Conservation (phyloP, 2,113 vertebrate species). For the Macquaria australasica region DNA sequence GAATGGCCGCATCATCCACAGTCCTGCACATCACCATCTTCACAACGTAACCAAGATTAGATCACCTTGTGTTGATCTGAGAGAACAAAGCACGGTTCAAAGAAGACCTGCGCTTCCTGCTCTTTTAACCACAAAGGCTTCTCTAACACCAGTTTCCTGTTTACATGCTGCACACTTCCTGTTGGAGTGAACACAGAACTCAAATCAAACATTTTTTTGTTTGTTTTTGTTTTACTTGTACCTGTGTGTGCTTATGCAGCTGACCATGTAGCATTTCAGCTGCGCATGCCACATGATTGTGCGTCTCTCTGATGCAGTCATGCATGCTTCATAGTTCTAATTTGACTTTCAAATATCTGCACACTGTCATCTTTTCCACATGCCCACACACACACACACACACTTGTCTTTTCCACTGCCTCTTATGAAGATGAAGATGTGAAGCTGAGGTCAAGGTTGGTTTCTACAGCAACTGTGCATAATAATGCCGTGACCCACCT, state of each 20-base stretch:
- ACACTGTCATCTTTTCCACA: conserved; percentile 63
- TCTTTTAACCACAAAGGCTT: conserved; percentile 31
- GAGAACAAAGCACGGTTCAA: conserved; percentile 35
- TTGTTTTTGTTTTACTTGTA: too few species aligned
- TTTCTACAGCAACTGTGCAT: conserved; percentile 70
- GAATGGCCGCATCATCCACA: not conserved
- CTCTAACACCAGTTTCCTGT: conserved; percentile 66
- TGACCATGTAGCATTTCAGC: conserved; percentile 23
- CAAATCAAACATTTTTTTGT: not conserved
- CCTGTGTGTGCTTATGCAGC: conserved; percentile 3
- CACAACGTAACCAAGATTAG: not conserved
- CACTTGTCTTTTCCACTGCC: conserved; percentile 2
- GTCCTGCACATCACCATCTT: not conserved
- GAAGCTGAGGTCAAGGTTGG: conserved; percentile 68
- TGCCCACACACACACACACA: conserved; percentile 46
- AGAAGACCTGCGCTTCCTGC: conserved; percentile 1
- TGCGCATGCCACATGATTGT: not conserved
- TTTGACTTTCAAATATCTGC: conserved; percentile 78
- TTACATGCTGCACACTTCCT: conserved; percentile 65
- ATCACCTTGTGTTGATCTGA: conserved; percentile 31
- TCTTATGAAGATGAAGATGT: conserved; percentile 63
- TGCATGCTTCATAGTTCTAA: conserved; percentile 66
- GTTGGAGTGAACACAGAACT: conserved; percentile 19
- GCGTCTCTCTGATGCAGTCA: conserved; percentile 46
- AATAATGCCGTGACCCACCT: conserved; percentile 53